Evolutionary conservation across 2,797 vertebrate genomes (phyloP).

Genomic region (Apogon talboti): DNA sequence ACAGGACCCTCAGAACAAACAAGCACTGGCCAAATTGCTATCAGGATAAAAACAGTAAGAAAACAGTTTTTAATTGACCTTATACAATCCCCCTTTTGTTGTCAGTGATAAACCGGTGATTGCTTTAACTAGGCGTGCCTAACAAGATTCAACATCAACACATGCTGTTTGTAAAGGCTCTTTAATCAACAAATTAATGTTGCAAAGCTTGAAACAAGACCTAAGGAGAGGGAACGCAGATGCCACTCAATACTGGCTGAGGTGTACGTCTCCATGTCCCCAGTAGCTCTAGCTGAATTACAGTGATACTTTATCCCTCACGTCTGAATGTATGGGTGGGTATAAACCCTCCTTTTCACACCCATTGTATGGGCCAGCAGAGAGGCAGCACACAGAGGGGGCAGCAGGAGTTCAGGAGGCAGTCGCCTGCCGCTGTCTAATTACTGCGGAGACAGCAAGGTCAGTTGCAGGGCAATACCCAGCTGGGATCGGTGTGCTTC

Average conservation of each 20-base stretch:
- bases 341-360: slow-evolving; percentile 74
- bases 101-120: slow-evolving; percentile 43
- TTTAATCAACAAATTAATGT: slow-evolving; percentile 38
- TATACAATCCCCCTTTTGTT: slow-evolving; percentile 4
- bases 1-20: slow-evolving; percentile 68
- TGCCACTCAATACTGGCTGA: slow-evolving; percentile 35
- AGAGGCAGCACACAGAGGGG: slow-evolving; percentile 75
- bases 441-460: slow-evolving; percentile 89
- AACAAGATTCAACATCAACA: slow-evolving; percentile 38
- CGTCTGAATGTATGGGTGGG: slow-evolving; percentile 71
- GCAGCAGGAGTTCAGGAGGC: slow-evolving; percentile 87
- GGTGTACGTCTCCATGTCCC: slow-evolving; percentile 21
- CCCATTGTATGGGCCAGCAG: slow-evolving; percentile 74
- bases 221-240: slow-evolving; percentile 6
- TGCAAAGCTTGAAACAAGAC: slow-evolving; percentile 33
- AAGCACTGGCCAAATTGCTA: slow-evolving; percentile 67
- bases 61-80: slow-evolving; percentile 68
- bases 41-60: slow-evolving; percentile 57
- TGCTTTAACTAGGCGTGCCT: slow-evolving; percentile 30
- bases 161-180: slow-evolving; percentile 27
- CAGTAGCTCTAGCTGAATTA: slow-evolving; percentile 51
- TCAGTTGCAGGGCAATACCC: slow-evolving; percentile 87
- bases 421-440: slow-evolving; percentile 87
- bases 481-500: slow-evolving; percentile 86
- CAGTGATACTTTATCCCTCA: slow-evolving; percentile 65